phyloP scores from a whole-genome alignment of 2,113 vertebrate genomes.

The Phoxinus phoxinus region DNA sequence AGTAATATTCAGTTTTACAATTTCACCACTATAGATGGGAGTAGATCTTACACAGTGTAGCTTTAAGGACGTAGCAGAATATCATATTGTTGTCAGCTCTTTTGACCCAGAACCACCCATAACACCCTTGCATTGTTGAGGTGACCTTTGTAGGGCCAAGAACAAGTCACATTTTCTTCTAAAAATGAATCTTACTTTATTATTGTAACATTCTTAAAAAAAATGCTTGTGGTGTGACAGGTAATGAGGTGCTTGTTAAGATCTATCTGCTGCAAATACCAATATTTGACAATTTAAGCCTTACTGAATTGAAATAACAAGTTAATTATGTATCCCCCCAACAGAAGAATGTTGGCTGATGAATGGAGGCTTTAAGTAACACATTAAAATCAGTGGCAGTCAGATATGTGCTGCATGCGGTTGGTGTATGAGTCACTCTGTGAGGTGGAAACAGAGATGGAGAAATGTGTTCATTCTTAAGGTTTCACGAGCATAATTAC shows the following conservation, averaged over 20 bases:
- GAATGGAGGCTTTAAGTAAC: constrained; percentile 18
- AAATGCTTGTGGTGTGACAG: not conserved
- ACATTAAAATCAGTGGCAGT: constrained; percentile 16
- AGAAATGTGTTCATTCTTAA: constrained; percentile 40
- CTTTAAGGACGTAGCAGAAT: too few relatives aligned
- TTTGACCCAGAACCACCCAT: too few relatives aligned
- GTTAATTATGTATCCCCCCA: constrained; percentile 6
- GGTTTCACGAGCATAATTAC: constrained; percentile 43
- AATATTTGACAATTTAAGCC: constrained; percentile 1
- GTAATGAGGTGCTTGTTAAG: not conserved
- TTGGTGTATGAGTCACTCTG: constrained; percentile 11
- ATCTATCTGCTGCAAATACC: constrained; percentile 7
- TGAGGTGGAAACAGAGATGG: constrained; percentile 31
- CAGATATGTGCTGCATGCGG: not conserved
- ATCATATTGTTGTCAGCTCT: too few relatives aligned
- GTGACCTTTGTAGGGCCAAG: too few relatives aligned
- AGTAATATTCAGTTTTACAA: too few relatives aligned
- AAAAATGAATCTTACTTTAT: not conserved
- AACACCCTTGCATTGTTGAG: too few relatives aligned
- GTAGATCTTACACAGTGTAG: too few relatives aligned
- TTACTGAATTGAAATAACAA: not conserved
- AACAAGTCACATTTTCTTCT: too few relatives aligned
- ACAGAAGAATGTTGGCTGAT: not conserved
- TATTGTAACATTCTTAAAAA: not conserved
- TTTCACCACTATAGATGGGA: too few relatives aligned